Conservation (phyloP, 1,140 invertebrate genomes). For the Diabrotica virgifera region DNA sequence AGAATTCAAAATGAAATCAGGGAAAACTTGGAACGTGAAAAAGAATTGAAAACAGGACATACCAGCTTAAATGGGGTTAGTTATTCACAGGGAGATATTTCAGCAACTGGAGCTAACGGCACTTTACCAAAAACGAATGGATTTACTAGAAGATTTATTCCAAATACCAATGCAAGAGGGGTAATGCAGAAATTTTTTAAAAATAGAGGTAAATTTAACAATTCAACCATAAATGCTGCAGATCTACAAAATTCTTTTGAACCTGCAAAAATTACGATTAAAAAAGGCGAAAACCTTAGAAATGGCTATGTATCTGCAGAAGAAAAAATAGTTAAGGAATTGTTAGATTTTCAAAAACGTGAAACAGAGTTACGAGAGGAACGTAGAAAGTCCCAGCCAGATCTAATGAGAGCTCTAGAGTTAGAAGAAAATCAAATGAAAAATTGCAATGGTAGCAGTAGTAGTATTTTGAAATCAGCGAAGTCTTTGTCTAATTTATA, state of each 20-base stretch:
- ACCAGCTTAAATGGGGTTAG: conserved; percentile 12
- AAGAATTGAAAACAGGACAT: conserved; percentile 37
- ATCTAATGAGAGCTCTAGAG: conserved; percentile 38
- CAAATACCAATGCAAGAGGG: conserved; percentile 40
- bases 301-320: conserved; percentile 45
- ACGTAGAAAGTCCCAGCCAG: conserved; percentile 41
- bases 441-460: conserved; percentile 16
- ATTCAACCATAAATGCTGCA: conserved; percentile 18
- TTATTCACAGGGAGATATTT: conserved; percentile 2
- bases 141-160: conserved; percentile 31
- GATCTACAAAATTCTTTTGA: conserved; percentile 30
- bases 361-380: conserved; percentile 42
- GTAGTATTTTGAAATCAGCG: conserved; percentile 31
- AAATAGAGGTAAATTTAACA: conserved; percentile 39
- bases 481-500: conserved; percentile 42
- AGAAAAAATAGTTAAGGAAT: conserved; percentile 42
- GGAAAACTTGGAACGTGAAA: conserved; percentile 43
- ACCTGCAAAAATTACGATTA: conserved; percentile 36
- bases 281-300: conserved; percentile 36
- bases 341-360: conserved; percentile 41
- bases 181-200: conserved; percentile 48
- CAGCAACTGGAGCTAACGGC: conserved; percentile 15
- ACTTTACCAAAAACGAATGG: conserved; percentile 24
- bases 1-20: conserved; percentile 47
- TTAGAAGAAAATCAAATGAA: conserved; percentile 30